Conservation (phyloP, 2,797 vertebrate species). For the Muscicapa comitata region DNA sequence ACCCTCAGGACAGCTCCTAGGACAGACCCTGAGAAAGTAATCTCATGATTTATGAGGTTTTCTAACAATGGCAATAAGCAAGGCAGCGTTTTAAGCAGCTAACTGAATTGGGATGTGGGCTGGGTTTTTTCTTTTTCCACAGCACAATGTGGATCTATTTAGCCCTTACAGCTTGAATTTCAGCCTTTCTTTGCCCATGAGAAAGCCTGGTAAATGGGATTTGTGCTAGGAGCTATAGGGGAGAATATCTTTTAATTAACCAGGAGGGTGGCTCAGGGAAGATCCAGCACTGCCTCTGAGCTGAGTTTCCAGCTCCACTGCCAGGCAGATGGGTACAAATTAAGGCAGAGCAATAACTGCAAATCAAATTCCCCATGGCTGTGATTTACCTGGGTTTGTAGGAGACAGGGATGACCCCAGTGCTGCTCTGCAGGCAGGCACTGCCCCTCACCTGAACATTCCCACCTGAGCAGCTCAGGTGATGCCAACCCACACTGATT, state of each 20-base stretch:
- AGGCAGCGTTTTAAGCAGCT: conserved; percentile 50
- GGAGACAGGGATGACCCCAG: background rate
- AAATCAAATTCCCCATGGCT: background rate
- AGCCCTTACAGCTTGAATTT: conserved; percentile 56
- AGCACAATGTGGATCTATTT: conserved; percentile 58
- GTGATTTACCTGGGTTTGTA: fast-evolving
- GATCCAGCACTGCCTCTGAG: background rate
- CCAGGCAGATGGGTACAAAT: background rate
- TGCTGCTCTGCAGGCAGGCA: background rate
- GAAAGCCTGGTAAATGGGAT: conserved; percentile 55
- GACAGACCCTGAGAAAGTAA: conserved; percentile 37
- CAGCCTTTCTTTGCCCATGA: conserved; percentile 53
- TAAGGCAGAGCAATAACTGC: background rate
- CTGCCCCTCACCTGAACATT: background rate
- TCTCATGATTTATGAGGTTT: conserved; percentile 55
- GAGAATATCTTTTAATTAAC: conserved; percentile 62
- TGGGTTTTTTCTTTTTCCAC: background rate
- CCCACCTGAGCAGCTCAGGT: background rate
- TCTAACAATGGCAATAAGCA: conserved; percentile 57
- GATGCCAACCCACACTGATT: fast-evolving
- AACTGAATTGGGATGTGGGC: conserved; percentile 49
- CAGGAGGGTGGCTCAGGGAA: conserved; percentile 34
- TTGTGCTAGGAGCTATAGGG: conserved; percentile 23
- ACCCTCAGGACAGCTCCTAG: conserved; percentile 5
- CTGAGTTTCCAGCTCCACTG: background rate